A percentile compares a stretch with the other conserved stretches of the same genome.
phyloP scores from a whole-genome alignment of 2,888 invertebrate species.

The Muschampia plurimacula region DNA sequence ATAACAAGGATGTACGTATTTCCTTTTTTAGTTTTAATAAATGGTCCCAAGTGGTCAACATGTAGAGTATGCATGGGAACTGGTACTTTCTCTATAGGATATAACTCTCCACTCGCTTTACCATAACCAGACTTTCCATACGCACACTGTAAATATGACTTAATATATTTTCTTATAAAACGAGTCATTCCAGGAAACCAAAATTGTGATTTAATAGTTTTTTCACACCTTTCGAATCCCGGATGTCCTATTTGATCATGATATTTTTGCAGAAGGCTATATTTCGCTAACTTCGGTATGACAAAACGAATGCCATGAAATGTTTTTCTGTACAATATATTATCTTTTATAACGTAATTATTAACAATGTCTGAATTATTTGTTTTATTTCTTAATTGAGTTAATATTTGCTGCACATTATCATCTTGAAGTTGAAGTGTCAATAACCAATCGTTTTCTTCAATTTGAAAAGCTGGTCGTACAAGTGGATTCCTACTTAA shows the following conservation, averaged over 20 bases:
- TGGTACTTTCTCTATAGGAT: conserved; percentile 25
- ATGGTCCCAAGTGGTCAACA: no score
- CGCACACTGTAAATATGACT: conserved; percentile 33
- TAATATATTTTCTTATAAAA: conserved; percentile 59
- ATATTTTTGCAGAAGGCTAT: conserved; percentile 35
- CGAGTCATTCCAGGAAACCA: conserved; percentile 62
- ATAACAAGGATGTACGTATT: conserved; percentile 33
- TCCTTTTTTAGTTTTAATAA: not conserved
- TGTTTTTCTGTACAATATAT: not conserved
- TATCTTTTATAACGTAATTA: not conserved
- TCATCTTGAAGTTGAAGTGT: no score
- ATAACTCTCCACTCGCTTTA: conserved; percentile 42
- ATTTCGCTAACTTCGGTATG: not conserved
- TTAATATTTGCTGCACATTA: no score
- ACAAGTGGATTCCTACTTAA: not conserved
- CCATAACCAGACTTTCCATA: conserved; percentile 39
- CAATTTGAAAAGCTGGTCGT: no score
- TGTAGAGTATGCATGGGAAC: no score
- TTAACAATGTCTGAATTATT: no score
- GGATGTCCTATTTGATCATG: conserved; percentile 62
- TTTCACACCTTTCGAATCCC: conserved; percentile 55
- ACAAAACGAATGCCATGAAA: not conserved
- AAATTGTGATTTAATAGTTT: conserved; percentile 54
- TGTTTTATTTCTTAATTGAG: no score
- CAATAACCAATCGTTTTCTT: no score